phyloP scores from a whole-genome alignment of 92 coral and sea anemone species.

The Virgularia gustaviana region DNA sequence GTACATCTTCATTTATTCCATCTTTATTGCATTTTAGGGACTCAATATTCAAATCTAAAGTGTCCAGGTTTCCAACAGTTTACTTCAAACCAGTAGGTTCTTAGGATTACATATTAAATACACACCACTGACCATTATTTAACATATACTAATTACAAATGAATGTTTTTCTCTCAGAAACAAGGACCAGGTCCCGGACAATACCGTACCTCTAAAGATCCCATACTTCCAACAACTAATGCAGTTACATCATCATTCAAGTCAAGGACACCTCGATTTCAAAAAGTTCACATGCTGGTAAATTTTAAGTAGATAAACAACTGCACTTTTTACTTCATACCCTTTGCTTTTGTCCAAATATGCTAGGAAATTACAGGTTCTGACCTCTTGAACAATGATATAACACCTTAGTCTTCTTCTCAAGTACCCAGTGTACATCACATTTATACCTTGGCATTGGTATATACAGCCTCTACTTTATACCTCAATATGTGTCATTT shows the following conservation, averaged over 20 bases:
- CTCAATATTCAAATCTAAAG: slow-evolving; percentile 94
- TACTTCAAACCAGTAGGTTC: slow-evolving; percentile 91
- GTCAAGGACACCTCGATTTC: slow-evolving; percentile 91
- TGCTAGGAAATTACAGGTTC: too few species aligned
- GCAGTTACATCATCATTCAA: slow-evolving; percentile 88
- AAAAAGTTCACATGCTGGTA: slow-evolving; percentile 90
- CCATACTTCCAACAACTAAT: slow-evolving; percentile 79
- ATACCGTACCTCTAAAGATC: slow-evolving; percentile 81
- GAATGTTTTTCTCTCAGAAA: slow-evolving; percentile 49
- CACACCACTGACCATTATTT: background rate
- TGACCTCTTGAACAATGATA: too few species aligned
- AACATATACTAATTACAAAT: background rate
- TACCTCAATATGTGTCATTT: too few species aligned
- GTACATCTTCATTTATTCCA: too few species aligned
- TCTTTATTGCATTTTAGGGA: too few species aligned
- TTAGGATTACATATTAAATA: background rate
- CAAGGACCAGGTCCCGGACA: slow-evolving; percentile 97
- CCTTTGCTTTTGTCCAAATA: too few species aligned
- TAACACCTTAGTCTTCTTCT: too few species aligned
- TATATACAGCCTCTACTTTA: too few species aligned
- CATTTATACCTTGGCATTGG: too few species aligned
- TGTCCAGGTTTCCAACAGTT: slow-evolving; percentile 86
- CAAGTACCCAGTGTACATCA: too few species aligned
- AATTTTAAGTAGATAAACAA: too few species aligned
- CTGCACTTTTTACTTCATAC: too few species aligned